A percentile compares a stretch with the other conserved stretches of the same genome.
Evolutionary conservation across 2,888 invertebrate genomes (phyloP).

Genomic region (Synergus itoensis): DNA sequence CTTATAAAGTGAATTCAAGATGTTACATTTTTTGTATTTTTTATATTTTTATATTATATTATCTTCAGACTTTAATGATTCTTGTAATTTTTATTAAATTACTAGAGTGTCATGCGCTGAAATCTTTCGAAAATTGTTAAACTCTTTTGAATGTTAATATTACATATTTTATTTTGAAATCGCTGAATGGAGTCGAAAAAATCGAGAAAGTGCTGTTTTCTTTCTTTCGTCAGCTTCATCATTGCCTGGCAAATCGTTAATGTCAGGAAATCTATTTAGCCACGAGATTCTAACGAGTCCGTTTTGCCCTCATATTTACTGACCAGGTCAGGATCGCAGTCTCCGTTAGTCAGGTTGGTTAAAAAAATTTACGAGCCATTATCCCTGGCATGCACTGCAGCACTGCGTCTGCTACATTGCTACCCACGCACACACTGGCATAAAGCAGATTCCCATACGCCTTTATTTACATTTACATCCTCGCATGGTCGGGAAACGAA

Average conservation of each 20-base stretch:
- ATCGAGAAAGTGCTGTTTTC: neutral
- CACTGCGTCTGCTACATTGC: neutral
- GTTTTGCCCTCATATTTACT: slow-evolving; percentile 15
- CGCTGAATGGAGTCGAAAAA: neutral
- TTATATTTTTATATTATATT: neutral
- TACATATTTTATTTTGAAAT: neutral
- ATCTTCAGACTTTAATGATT: neutral
- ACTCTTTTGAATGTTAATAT: too few relatives aligned
- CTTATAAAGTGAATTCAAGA: neutral
- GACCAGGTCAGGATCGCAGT: slow-evolving; percentile 9
- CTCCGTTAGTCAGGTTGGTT: neutral
- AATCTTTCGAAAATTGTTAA: too few relatives aligned
- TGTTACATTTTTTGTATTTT: neutral
- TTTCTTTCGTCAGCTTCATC: neutral
- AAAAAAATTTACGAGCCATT: slow-evolving; percentile 17
- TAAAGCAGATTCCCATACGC: neutral
- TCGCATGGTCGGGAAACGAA: neutral
- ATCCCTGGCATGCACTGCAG: neutral
- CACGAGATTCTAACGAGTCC: slow-evolving; percentile 7
- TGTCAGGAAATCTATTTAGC: slow-evolving; percentile 15
- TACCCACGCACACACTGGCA: neutral
- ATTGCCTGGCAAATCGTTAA: neutral
- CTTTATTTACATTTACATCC: slow-evolving; percentile 12
- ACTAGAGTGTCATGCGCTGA: too few relatives aligned
- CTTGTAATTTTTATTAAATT: neutral